Evolutionary conservation across 2,113 vertebrate genomes (phyloP).

Genomic region (Paedocypris sp.): DNA sequence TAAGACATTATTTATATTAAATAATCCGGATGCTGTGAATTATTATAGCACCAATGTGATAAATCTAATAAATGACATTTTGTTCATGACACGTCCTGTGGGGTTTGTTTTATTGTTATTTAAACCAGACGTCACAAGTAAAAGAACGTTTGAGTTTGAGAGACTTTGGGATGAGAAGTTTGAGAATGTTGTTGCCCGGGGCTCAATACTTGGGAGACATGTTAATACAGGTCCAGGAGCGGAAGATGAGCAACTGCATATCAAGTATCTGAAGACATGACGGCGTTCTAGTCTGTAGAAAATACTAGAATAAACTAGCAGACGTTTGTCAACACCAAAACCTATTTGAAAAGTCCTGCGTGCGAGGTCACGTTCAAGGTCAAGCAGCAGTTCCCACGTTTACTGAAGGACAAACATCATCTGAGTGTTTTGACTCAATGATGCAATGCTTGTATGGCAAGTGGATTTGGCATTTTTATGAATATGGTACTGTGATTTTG

Average conservation of each 20-base stretch:
- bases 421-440: neutral
- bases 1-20: neutral
- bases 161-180: neutral
- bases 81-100: neutral
- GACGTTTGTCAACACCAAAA: neutral
- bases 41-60: neutral
- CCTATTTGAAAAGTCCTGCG: neutral
- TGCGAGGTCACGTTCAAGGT: too few species aligned
- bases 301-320: neutral
- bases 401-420: neutral
- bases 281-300: neutral
- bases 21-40: too few species aligned
- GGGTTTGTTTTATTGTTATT: neutral
- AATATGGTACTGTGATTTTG: too few species aligned
- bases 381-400: neutral
- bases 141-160: neutral
- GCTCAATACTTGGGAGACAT: neutral
- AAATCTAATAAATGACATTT: neutral
- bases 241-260: neutral
- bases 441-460: neutral
- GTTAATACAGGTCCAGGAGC: slow-evolving; percentile 9
- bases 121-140: too few species aligned
- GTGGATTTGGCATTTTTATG: neutral
- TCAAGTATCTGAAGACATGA: neutral
- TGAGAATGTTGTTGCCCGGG: slow-evolving; percentile 22